Conservation (phyloP, 2,888 invertebrate species). For the Heliconius erato region DNA sequence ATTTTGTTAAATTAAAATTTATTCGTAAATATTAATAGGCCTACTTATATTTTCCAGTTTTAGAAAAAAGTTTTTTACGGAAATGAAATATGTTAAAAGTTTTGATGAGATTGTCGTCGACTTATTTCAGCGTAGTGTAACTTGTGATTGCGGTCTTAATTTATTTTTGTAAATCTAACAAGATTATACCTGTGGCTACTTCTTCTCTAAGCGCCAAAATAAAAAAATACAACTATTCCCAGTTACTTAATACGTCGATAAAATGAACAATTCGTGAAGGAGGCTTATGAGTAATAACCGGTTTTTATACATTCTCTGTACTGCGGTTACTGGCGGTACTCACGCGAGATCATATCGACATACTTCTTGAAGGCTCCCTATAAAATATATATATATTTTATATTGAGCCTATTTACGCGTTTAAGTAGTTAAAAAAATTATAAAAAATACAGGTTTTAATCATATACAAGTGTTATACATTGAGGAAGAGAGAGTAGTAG, state of each 20-base stretch:
- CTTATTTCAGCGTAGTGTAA: not conserved
- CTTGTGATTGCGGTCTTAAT: not conserved
- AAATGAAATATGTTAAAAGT: slow-evolving; percentile 1
- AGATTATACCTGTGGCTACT: not conserved
- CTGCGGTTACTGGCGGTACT: not conserved
- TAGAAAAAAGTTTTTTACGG: not conserved
- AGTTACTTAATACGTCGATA: slow-evolving; percentile 7
- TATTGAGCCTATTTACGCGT: not conserved
- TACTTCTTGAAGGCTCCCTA: slow-evolving; percentile 3
- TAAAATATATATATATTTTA: not conserved
- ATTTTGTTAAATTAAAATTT: too few species aligned
- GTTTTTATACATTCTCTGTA: not conserved
- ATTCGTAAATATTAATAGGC: not conserved
- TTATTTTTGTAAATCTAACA: not conserved
- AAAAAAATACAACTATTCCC: not conserved
- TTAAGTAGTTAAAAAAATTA: too few species aligned
- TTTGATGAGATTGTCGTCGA: not conserved
- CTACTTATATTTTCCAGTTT: slow-evolving; percentile 10
- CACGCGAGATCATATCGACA: slow-evolving; percentile 24
- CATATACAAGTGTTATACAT: too few species aligned
- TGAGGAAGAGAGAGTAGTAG: too few species aligned
- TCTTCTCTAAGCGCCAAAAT: too few species aligned
- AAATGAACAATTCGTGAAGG: slow-evolving; percentile 23
- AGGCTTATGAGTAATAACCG: slow-evolving; percentile 18
- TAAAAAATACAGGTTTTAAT: too few species aligned